Percentiles rank a stretch among this genome's conserved stretches.
Evolutionary conservation across 2,113 vertebrate genomes (phyloP).

Genomic region (Athene cunicularia): DNA sequence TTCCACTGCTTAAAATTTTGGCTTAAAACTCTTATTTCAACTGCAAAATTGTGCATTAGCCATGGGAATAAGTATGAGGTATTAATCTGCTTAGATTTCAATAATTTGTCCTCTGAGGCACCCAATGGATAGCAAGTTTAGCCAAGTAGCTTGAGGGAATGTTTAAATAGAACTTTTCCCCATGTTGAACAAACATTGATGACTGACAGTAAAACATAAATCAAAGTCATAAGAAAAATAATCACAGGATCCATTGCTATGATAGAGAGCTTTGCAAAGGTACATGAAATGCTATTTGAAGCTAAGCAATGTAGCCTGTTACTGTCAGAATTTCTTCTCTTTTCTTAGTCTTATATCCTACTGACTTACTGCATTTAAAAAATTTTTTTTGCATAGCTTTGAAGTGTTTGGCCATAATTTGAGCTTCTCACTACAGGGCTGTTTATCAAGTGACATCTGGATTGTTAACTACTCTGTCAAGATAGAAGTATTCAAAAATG

Average conservation of each 20-base stretch:
- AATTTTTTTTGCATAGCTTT: background rate
- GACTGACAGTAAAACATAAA: slow-evolving; percentile 54
- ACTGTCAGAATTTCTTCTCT: background rate
- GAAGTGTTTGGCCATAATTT: background rate
- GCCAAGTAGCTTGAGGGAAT: slow-evolving; percentile 51
- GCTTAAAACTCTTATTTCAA: slow-evolving; percentile 28
- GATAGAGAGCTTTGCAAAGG: slow-evolving; percentile 1
- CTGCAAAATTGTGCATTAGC: slow-evolving; percentile 47
- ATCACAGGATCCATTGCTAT: background rate
- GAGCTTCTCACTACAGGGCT: background rate
- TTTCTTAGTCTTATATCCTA: background rate
- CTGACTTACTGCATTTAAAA: background rate
- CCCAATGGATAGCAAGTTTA: slow-evolving; percentile 39
- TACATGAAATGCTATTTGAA: background rate
- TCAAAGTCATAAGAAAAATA: slow-evolving; percentile 56
- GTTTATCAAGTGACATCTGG: background rate
- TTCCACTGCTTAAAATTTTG: slow-evolving; percentile 35
- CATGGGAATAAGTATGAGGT: slow-evolving; percentile 58
- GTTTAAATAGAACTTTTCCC: slow-evolving; percentile 63
- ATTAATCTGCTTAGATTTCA: slow-evolving; percentile 64
- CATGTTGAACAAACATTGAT: slow-evolving; percentile 33
- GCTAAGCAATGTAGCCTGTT: background rate
- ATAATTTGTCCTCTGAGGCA: slow-evolving; percentile 53
- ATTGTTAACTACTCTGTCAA: background rate
- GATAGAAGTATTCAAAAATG: background rate